Conservation (phyloP, 2,888 invertebrate genomes). For the Orthonevra nobilis region DNA sequence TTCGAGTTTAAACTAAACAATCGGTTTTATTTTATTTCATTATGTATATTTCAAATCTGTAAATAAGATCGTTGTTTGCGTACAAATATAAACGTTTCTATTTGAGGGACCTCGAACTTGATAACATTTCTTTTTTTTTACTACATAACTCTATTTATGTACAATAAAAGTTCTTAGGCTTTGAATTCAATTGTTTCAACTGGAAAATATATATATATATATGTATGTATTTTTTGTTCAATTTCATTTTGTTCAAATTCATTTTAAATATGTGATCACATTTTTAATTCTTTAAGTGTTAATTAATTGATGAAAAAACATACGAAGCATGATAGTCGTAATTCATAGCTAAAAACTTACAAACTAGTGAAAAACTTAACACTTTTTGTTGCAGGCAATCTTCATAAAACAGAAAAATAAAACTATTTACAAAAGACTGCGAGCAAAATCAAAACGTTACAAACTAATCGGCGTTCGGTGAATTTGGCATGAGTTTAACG, state of each 20-base stretch:
- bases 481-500: slow-evolving; percentile 61
- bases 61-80: slow-evolving; percentile 5
- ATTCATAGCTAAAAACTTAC: slow-evolving; percentile 35
- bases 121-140: slow-evolving; percentile 1
- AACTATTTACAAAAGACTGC: background rate
- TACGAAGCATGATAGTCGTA: slow-evolving; percentile 1
- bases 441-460: slow-evolving; percentile 32
- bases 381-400: slow-evolving; percentile 28
- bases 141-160: background rate
- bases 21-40: no score
- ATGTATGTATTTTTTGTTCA: no score
- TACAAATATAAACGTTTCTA: slow-evolving; percentile 4
- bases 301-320: slow-evolving; percentile 9
- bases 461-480: slow-evolving; percentile 59
- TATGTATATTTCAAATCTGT: no score
- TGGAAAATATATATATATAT: no score
- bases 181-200: background rate
- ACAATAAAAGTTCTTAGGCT: background rate
- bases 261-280: background rate
- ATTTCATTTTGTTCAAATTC: background rate
- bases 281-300: slow-evolving; percentile 6
- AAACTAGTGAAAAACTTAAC: slow-evolving; percentile 49
- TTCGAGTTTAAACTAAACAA: no score
- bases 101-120: no score
- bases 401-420: slow-evolving; percentile 7